Evolutionary conservation across 2,888 invertebrate species (phyloP).

Genomic region (Drosophila yooni): DNA sequence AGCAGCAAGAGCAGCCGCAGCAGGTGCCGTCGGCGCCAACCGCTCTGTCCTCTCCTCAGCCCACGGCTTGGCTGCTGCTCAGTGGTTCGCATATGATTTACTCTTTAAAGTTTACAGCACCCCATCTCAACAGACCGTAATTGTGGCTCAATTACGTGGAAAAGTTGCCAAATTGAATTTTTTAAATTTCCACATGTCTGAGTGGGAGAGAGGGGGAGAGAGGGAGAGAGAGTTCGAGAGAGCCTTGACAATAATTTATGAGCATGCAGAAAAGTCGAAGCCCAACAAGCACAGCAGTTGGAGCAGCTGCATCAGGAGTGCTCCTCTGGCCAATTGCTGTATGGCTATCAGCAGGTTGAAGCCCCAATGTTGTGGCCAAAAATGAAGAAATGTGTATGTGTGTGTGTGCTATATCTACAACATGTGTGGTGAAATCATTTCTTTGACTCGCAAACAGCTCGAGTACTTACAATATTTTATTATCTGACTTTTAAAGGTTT

Average conservation of each 20-base stretch:
- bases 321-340: conserved; percentile 17
- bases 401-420: neutral
- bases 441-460: conserved; percentile 21
- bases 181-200: conserved; percentile 70
- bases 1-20: conserved; percentile 22
- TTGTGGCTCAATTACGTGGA: conserved; percentile 80
- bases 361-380: conserved; percentile 5
- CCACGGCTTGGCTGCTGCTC: conserved; percentile 40
- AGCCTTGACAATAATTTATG: conserved; percentile 70
- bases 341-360: conserved; percentile 29
- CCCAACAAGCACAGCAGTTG: conserved; percentile 10
- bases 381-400: conserved; percentile 2
- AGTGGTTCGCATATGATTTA: conserved; percentile 73
- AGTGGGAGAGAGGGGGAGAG: neutral
- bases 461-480: conserved; percentile 14
- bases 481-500: conserved; percentile 20
- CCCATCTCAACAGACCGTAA: conserved; percentile 58
- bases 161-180: conserved; percentile 80
- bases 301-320: conserved; percentile 31
- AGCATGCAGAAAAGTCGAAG: conserved; percentile 49
- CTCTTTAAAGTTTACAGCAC: conserved; percentile 65
- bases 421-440: conserved; percentile 20
- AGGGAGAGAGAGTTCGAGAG: neutral
- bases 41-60: neutral
- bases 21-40: conserved; percentile 29